phyloP scores from a whole-genome alignment of 2,113 vertebrate genomes.

The Istiophorus platypterus region DNA sequence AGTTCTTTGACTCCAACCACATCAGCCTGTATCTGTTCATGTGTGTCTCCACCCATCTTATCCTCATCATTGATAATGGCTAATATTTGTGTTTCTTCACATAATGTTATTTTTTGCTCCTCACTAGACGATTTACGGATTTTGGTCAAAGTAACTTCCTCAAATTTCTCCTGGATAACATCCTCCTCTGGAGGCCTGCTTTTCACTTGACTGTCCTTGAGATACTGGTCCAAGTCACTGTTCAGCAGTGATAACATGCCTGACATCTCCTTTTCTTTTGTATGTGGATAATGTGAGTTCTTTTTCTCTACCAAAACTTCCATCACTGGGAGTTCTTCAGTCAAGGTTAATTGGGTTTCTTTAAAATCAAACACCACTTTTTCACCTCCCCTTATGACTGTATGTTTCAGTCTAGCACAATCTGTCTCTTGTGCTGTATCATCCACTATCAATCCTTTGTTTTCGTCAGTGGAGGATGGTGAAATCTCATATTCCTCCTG shows the following conservation, averaged over 20 bases:
- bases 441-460: slow-evolving; percentile 3
- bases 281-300: slow-evolving; percentile 34
- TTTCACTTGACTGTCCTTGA: slow-evolving; percentile 54
- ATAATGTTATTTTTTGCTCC: background rate
- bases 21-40: background rate
- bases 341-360: slow-evolving; percentile 13
- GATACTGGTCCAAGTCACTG: slow-evolving; percentile 75
- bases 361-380: background rate
- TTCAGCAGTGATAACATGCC: slow-evolving; percentile 81
- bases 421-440: slow-evolving; percentile 3
- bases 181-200: slow-evolving; percentile 59
- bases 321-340: slow-evolving; percentile 49
- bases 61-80: background rate
- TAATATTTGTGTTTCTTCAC: slow-evolving; percentile 21
- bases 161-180: slow-evolving; percentile 62
- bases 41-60: background rate
- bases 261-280: slow-evolving; percentile 64
- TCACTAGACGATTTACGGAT: slow-evolving; percentile 2
- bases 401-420: background rate
- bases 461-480: background rate
- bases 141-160: slow-evolving; percentile 67
- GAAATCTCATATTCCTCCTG: background rate
- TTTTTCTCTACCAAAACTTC: slow-evolving; percentile 79
- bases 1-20: slow-evolving; percentile 79
- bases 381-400: background rate